phyloP scores from a whole-genome alignment of 1,140 invertebrate species.

The Heliconius nattereri region DNA sequence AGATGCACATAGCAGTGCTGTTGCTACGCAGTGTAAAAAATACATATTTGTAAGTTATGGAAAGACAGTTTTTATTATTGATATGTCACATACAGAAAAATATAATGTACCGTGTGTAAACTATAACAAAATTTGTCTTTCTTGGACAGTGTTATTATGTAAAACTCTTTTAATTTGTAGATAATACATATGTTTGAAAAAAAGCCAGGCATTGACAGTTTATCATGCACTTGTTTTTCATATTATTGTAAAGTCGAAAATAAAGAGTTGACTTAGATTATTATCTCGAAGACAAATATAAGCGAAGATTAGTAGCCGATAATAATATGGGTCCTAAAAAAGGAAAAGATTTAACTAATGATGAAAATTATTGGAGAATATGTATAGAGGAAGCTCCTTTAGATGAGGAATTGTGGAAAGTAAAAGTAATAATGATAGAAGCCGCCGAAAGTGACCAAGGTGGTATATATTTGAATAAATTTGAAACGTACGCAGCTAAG shows the following conservation, averaged over 20 bases:
- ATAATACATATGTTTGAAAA: too few relatives aligned
- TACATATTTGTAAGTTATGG: too few relatives aligned
- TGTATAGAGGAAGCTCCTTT: conserved; percentile 60
- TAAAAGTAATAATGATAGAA: conserved; percentile 72
- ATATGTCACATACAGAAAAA: too few relatives aligned
- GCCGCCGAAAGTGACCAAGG: conserved; percentile 71
- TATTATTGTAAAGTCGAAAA: neutral
- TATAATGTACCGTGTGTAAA: too few relatives aligned
- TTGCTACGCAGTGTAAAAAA: too few relatives aligned
- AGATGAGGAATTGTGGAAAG: conserved; percentile 63
- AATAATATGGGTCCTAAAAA: conserved; percentile 63
- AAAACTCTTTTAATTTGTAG: conserved; percentile 1
- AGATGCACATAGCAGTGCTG: too few relatives aligned
- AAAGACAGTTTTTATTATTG: too few relatives aligned
- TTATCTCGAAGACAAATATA: neutral
- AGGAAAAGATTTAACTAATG: conserved; percentile 43
- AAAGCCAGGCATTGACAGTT: neutral
- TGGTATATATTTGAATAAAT: conserved; percentile 69
- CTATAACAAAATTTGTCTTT: too few relatives aligned
- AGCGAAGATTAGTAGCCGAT: neutral
- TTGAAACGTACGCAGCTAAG: conserved; percentile 67
- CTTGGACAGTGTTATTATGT: neutral
- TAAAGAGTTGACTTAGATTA: neutral
- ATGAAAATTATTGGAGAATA: conserved; percentile 61
- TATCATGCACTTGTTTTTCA: neutral